A percentile compares a stretch with the other conserved stretches of the same genome.
Evolutionary conservation across 2,113 vertebrate species (phyloP).

Genomic region (Crotophaga sulcirostris): DNA sequence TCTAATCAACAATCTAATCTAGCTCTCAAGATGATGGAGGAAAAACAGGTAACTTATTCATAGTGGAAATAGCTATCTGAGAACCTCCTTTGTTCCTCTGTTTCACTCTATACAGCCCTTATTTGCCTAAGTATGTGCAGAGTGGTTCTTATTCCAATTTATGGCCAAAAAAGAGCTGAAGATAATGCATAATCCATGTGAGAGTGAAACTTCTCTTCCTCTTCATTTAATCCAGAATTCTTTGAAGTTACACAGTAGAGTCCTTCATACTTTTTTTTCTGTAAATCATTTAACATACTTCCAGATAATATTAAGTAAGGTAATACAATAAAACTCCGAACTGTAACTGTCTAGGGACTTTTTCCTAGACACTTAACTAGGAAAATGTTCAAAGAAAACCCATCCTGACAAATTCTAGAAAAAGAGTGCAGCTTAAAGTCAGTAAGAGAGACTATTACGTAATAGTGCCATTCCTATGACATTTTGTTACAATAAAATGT

Average conservation of each 20-base stretch:
- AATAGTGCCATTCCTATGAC: not conserved
- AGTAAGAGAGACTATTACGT: not conserved
- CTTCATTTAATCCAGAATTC: not conserved
- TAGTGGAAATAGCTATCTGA: not conserved
- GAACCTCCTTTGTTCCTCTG: not conserved
- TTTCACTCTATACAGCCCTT: not conserved
- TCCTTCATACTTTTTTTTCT: not conserved
- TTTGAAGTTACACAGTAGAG: not conserved
- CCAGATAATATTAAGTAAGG: not conserved
- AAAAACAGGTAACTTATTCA: not conserved
- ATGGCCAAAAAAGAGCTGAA: not conserved
- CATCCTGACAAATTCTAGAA: not conserved
- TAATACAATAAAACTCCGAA: not conserved
- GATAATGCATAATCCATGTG: not conserved
- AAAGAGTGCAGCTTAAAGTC: not conserved
- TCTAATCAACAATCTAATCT: not conserved
- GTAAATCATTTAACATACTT: not conserved
- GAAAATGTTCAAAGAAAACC: not conserved
- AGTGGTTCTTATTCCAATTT: not conserved
- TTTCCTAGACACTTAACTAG: not conserved
- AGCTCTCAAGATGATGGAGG: not conserved
- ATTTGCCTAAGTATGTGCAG: not conserved
- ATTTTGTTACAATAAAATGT: conserved; percentile 26
- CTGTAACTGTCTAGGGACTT: not conserved
- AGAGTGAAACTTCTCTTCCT: not conserved